Base-by-base conservation (phyloP, 2,797 vertebrate species). In the Protonibea diacanthus region DNA sequence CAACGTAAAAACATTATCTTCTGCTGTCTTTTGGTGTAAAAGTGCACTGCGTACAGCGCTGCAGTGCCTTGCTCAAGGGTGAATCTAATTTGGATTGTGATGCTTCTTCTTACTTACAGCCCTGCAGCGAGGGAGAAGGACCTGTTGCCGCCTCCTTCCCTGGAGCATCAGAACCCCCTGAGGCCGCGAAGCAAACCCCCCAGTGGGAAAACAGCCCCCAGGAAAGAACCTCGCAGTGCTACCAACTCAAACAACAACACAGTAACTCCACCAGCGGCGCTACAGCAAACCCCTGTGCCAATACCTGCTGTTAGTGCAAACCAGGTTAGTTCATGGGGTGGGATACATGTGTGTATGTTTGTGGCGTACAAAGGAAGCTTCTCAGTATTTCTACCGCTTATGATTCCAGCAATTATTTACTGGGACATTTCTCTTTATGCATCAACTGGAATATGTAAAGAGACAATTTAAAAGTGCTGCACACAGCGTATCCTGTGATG, bases 71-170 rank as follows among this genome's bases (percentile, higher is more conserved):
- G 68, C 62, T 72, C 63, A 63, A 29, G 52, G 62, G 66, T 62
- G 53, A 66, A 48, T 78, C 66, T 51, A 18, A 56, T 62, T 45
- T n/a, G 2, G 9, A 27, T 62, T 49, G 51, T 55, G 51, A 72
- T 6, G n/a, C 18, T 63, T 70, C 57, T 49, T 81, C n/a, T 38
- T 13, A 5, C 68, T 21, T 21, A 55, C 60, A 93, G 91, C 76
- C 97, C 96, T 40, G 85, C 88, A 57, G 95, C 95, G 78, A 97
- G 98, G 95, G 98, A 98, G 78, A 99, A 97, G 94, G 97, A 97
- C 79, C 83, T 95, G 84, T 96, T 96, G 73, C 94, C 94, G 83
- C 93, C 87, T 13, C 83, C 90, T n/a, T 76, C 88, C 64, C 58
- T 83, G 77, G 93, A 93, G 79, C 89, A 88, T 29, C 93, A 88